Conservation (phyloP, 2,797 vertebrate genomes). For the Coccyzus lansbergi region DNA sequence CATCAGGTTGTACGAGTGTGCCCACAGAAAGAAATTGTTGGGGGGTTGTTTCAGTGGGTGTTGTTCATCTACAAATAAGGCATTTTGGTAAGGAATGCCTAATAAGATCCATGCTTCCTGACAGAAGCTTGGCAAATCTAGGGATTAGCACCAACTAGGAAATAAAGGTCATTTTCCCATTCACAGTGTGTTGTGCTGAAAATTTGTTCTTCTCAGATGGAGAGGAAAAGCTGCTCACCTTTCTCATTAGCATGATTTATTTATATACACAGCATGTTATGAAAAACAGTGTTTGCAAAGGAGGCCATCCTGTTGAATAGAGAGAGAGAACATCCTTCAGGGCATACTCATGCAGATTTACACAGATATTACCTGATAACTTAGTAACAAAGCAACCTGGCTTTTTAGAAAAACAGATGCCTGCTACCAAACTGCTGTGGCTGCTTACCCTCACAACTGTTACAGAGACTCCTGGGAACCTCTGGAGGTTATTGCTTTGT, state of each 20-base stretch:
- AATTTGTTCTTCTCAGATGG: neutral
- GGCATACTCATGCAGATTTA: slow-evolving; percentile 41
- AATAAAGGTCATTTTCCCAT: neutral
- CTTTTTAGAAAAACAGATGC: slow-evolving; percentile 25
- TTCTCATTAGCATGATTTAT: slow-evolving; percentile 34
- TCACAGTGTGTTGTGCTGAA: neutral
- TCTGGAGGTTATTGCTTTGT: neutral
- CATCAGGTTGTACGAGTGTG: neutral
- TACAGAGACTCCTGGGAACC: slow-evolving; percentile 12
- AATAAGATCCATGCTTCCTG: neutral
- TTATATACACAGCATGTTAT: neutral
- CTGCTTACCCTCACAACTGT: neutral
- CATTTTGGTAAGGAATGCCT: neutral
- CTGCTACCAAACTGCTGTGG: slow-evolving; percentile 10
- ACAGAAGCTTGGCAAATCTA: neutral
- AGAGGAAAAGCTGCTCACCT: neutral
- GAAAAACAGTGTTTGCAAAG: slow-evolving; percentile 43
- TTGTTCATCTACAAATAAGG: neutral
- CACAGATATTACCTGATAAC: slow-evolving; percentile 34
- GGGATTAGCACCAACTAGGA: neutral
- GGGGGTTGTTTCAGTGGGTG: neutral
- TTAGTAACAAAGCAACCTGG: neutral
- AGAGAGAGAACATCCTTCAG: slow-evolving; percentile 8
- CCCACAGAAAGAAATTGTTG: slow-evolving; percentile 13
- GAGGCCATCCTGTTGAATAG: slow-evolving; percentile 22